Evolutionary conservation across 2,113 vertebrate genomes (phyloP), one percentile per base, ranked within the genome.

Genomic region (Catharus fuscescens): DNA sequence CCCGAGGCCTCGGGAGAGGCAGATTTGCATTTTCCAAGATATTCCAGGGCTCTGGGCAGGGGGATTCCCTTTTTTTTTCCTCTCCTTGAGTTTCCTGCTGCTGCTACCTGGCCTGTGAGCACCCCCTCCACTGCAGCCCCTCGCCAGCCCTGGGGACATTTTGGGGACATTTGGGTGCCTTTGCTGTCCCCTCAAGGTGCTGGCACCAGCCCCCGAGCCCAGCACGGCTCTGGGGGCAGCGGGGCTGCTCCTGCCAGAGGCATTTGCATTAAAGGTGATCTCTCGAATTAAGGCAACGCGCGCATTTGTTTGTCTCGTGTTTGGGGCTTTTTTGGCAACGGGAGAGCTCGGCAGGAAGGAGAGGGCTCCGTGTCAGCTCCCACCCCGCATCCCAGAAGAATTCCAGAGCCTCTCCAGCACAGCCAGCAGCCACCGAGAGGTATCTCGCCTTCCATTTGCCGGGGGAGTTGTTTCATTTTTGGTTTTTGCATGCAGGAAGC

Each of bases 101-200:
- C 97, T 97, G 97, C 97, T 98, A 97, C 96, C 86, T 16, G 19
- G 89, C 93, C 92, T 54, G 72, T 40, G 85, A 52, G 90, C 90
- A 25, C 23, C 59, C 47, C 47, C 56, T 80, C 44, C 1, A 0
- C 47, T 20, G 9, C 67, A 38, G 59, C 82, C 89, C 65, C 92
- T 54, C 23, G 2, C 73, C 60, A 50, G 14, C 61, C 36, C 66
- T 1, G 0, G 10, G 83, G 40, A 40, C 40, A 40, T 40, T 64
- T 2, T 34, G 85, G 76, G 52, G 81, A 53, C 73, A 50, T 80
- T 78, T 53, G 0, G 31, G 71, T 70, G 85, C 53, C 76, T 84
- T 53, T 56, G 79, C 40, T 60, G 23, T 88, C 91, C 76, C 78
- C 70, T 76, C 72, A 69, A 93, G 84, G 87, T 69, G 90, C 71